Evolutionary conservation across 2,888 invertebrate species (phyloP).

Genomic region (Neria commutata): DNA sequence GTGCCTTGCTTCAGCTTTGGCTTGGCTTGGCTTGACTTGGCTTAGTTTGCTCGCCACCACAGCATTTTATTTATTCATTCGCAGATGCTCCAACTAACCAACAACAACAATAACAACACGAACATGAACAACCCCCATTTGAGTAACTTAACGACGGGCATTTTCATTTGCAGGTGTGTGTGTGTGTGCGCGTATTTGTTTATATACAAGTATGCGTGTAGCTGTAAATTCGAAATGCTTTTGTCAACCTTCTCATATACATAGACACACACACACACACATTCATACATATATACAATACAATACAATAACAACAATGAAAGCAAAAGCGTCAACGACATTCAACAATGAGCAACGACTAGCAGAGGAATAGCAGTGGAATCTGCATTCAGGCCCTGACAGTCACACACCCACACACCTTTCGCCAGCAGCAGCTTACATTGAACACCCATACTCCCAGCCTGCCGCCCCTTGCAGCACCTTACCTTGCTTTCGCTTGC

Average conservation of each 20-base stretch:
- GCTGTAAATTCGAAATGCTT: background rate
- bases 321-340: background rate
- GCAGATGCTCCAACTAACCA: constrained; percentile 25
- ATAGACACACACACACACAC: background rate
- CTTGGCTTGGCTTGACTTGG: background rate
- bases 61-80: constrained; percentile 5
- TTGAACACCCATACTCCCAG: background rate
- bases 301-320: constrained; percentile 37
- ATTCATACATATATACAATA: constrained; percentile 22
- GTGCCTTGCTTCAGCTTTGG: background rate
- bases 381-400: background rate
- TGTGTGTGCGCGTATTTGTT: constrained; percentile 25
- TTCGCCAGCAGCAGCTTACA: background rate
- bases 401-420: too few relatives aligned
- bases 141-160: too few relatives aligned
- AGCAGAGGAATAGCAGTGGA: background rate
- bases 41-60: background rate
- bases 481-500: background rate
- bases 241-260: background rate
- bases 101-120: too few relatives aligned
- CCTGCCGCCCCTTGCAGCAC: background rate
- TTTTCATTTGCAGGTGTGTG: constrained; percentile 7
- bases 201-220: constrained; percentile 17
- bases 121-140: constrained; percentile 28
- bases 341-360: background rate